A percentile compares a stretch with the other conserved stretches of the same genome.
These are phyloP conservation scores for Dallia pectoralis DNA, from an alignment of 2,797 vertebrate genomes.

Conservation along the genomic window DNA sequence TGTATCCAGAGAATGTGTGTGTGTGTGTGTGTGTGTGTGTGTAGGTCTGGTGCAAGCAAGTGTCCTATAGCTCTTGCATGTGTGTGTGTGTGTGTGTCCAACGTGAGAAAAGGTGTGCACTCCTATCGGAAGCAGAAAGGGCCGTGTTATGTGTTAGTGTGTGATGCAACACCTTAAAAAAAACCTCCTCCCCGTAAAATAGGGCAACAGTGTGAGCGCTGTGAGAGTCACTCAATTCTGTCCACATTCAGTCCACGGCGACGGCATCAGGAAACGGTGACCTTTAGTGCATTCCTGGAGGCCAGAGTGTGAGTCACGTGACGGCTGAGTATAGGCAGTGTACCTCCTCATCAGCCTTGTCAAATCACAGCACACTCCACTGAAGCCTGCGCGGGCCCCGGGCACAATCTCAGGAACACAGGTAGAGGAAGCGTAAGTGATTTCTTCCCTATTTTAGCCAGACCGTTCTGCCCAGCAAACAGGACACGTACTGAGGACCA, in stretches of 20 bases:
- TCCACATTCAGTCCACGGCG: slow-evolving; percentile 71
- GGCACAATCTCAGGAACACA: slow-evolving; percentile 55
- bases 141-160: slow-evolving; percentile 1
- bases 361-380: slow-evolving; percentile 73
- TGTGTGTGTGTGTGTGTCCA: background rate
- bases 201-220: slow-evolving; percentile 53
- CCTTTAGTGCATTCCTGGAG: slow-evolving; percentile 69
- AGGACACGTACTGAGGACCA: background rate
- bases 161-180: slow-evolving; percentile 56
- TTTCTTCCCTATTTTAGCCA: slow-evolving; percentile 41
- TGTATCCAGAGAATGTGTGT: slow-evolving; percentile 49
- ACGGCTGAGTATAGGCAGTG: slow-evolving; percentile 72
- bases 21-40: too few relatives aligned
- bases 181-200: slow-evolving; percentile 52
- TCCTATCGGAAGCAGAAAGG: slow-evolving; percentile 25
- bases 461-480: slow-evolving; percentile 6
- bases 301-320: slow-evolving; percentile 71
- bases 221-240: slow-evolving; percentile 70
- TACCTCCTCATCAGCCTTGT: slow-evolving; percentile 73
- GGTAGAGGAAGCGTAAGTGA: slow-evolving; percentile 57
- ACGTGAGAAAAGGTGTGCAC: background rate
- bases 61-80: background rate
- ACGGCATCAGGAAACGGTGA: slow-evolving; percentile 72
- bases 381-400: slow-evolving; percentile 54
- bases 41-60: too few relatives aligned